These are phyloP conservation scores for Pemphigus obesinymphae DNA, from an alignment of 1,140 invertebrate species.

Conservation along the genomic window DNA sequence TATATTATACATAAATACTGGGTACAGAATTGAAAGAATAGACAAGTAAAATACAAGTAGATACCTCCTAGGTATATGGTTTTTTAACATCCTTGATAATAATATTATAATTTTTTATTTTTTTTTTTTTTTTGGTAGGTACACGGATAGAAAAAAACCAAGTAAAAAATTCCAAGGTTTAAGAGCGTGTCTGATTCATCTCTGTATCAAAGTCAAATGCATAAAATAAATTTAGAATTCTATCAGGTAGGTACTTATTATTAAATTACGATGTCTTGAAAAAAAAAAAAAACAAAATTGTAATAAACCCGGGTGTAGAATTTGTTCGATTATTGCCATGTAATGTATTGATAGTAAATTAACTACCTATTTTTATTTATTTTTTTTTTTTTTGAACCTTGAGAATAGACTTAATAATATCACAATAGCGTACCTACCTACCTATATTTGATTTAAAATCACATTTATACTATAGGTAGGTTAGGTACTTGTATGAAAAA, in stretches of 20 bases:
- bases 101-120: too few species aligned
- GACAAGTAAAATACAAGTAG: not conserved
- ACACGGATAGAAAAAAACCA: not conserved
- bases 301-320: not conserved
- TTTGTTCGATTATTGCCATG: too few species aligned
- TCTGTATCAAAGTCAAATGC: not conserved
- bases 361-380: too few species aligned
- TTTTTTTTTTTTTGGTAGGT: too few species aligned
- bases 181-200: not conserved
- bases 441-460: too few species aligned
- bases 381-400: too few species aligned
- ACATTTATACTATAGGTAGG: too few species aligned
- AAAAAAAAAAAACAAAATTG: too few species aligned
- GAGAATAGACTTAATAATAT: too few species aligned
- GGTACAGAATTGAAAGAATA: not conserved
- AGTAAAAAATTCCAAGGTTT: slow-evolving; percentile 23
- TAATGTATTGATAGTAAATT: not conserved
- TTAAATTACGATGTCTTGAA: not conserved
- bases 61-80: too few species aligned
- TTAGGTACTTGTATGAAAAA: too few species aligned
- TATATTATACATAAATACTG: not conserved
- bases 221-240: not conserved
- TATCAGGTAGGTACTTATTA: not conserved
- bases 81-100: not conserved
- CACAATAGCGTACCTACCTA: too few species aligned